Base-by-base conservation (phyloP, 2,888 invertebrate species). In the Drosophila setosimentum region DNA sequence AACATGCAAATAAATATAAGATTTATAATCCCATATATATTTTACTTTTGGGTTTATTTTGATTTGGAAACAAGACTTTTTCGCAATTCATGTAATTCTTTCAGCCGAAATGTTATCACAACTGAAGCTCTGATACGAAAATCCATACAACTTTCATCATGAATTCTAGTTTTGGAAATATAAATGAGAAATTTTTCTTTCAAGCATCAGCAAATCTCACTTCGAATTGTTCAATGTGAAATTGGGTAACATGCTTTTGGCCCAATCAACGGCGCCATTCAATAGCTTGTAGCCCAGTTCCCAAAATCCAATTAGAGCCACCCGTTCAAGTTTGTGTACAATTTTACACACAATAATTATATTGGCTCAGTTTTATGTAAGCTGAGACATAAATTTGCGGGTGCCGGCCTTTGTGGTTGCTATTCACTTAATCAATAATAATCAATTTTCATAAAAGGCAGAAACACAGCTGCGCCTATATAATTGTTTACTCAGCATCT, bases 251-350 rank as follows among this genome's bases (percentile, higher is more conserved):
- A 37, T 75, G 71, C 78, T 71, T 72, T 73, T 77, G 79, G 59
- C 71, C 70, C 67, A 79, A 53, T 49, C 49, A 45, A 37, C 49
- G 3, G 11, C 0, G 13, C 18, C 4, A 40, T 24, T 54, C 8
- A 68, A 33, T 42, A 24, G 33, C 55, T 53, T 68, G n/a, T 53
- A 32, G 33, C 42, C 27, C 51, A 65, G 49, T 50, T 21, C 65
- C 68, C 55, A 53, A 72, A 72, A 73, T 62, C 61, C 59, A 62
- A 62, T 50, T 67, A 42, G 63, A 62, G 83, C 69, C 79, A 84
- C 76, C 74, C 83, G 83, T 76, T 73, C 58, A 78, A 71, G 80
- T 87, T 87, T 86, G 69, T 68, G 64, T 54, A 68, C 59, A 77
- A 75, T 68, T 69, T 80, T 76, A 59, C 85, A 67, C 78, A 76